Evolutionary conservation across 2,888 invertebrate genomes (phyloP), one percentile per base, ranked within the genome.

Genomic region (Ochropleura plecta): DNA sequence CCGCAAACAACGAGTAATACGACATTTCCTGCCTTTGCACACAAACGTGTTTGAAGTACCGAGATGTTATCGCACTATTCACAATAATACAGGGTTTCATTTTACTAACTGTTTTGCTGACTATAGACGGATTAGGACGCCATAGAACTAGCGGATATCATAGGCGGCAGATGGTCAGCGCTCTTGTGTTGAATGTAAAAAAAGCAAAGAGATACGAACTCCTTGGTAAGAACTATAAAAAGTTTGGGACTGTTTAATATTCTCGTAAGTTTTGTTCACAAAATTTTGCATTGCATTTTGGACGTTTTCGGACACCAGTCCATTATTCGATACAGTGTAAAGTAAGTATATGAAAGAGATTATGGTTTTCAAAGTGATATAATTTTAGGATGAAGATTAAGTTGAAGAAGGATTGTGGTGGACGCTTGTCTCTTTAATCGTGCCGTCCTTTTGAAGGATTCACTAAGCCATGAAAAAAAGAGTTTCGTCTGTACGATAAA

Each of bases 1-100:
- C 59, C 49, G 5, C 74, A 74, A 81, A 82, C 78, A 81, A 55
- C 70, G n/a, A 55, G 57, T 82, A 86, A 86, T 79, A 60, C 85
- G 75, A 59, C 76, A 65, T 83, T 78, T 86, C 86, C 86, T 86
- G 86, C 81, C 64, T 78, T 76, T 86, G 71, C 66, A 69, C 53
- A 55, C 59, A 62, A 75, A 69, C 67, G 48, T 78, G 78, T 83
- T 83, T 81, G 84, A 74, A 83, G 76, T 30, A 44, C 70, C 73
- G 76, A 76, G 83, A 86, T 86, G 77, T 78, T 86, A 86, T 86
- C 86, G 42, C 51, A 30, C 30, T 40, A 46, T 20, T 30, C 63
- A 84, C 74, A 81, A 84, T 76, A 44, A 65, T 30, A 70, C 82
- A 51, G 60, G 30, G 77, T 76, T 71, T 78, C 83, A 60, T 66